Conservation (phyloP, 2,113 vertebrate genomes). For the Phocoena phocoena region DNA sequence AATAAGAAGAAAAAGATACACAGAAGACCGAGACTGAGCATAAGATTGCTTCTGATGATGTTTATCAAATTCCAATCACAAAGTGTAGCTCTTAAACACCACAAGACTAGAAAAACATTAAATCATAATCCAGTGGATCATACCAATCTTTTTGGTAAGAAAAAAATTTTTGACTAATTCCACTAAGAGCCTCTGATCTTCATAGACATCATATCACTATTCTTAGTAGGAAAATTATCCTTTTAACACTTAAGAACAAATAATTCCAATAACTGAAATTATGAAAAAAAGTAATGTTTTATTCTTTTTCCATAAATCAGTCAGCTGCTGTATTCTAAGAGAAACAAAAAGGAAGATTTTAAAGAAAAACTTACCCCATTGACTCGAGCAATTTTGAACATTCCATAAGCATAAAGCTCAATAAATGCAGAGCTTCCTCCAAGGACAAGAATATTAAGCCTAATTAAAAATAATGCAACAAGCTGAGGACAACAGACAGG, state of each 20-base stretch:
- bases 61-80: not conserved
- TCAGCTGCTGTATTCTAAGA: not conserved
- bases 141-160: not conserved
- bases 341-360: not conserved
- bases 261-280: not conserved
- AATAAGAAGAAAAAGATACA: not conserved
- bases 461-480: constrained; percentile 78
- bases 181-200: not conserved
- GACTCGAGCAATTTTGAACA: constrained; percentile 97
- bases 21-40: not conserved
- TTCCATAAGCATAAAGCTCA: constrained; percentile 97
- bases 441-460: constrained; percentile 95
- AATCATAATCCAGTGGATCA: not conserved
- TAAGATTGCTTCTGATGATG: not conserved
- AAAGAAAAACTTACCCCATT: constrained; percentile 84
- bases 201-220: not conserved
- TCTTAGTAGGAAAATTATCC: not conserved
- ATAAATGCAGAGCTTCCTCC: constrained; percentile 93
- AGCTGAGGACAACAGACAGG: constrained; percentile 43
- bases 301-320: not conserved
- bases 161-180: not conserved
- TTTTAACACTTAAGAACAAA: not conserved
- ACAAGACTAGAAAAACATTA: not conserved
- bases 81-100: not conserved
- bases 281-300: not conserved